Evolutionary conservation across 1,140 invertebrate genomes (phyloP), one percentile per base, ranked within the genome.

Genomic region (Eumaeus atala): DNA sequence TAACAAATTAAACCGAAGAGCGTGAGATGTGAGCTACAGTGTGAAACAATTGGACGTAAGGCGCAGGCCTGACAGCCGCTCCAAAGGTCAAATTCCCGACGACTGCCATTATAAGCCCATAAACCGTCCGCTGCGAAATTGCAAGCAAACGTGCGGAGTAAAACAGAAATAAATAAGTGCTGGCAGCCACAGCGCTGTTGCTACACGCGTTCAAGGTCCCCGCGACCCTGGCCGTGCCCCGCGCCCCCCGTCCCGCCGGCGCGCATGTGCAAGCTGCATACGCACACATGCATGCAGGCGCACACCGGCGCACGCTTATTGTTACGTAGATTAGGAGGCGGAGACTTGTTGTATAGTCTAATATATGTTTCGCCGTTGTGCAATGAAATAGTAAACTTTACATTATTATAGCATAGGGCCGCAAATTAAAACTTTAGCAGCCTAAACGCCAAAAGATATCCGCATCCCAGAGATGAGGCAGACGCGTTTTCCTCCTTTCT

Each of bases 181-280:
- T 58, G 54, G 66, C 67, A 68, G n/a, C n/a, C n/a, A n/a, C n/a
- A n/a, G 67, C 65, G 62, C 61, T 74, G 79, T 83, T 83, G 77
- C 74, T 79, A 82, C 62, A 74, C 73, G 68, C 59, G 71, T 62
- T 73, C 74, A 79, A 82, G 78, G 76, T 76, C 76, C 67, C 49
- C 62, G 12, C 64, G 67, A 59, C 72, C 72, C 55, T 70, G 67
- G 70, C 68, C 62, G 40, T 44, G 40, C 40, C 14, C 40, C 14
- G 12, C 40, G 12, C 40, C 62, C 62, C 56, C 62, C 56, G 60
- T 53, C 50, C 64, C 47, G 44, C 44, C 52, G 48, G 37, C 57
- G 37, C 65, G 54, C 60, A 62, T 64, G 64, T 64, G 64, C 73
- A 72, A 73, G 67, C 67, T 74, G 73, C 72, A 75, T 63, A 62